Percentiles rank a stretch among this genome's conserved stretches.
These are phyloP conservation scores for Campylomormyrus numenius DNA, from an alignment of 2,113 vertebrate species.

Conservation along the genomic window DNA sequence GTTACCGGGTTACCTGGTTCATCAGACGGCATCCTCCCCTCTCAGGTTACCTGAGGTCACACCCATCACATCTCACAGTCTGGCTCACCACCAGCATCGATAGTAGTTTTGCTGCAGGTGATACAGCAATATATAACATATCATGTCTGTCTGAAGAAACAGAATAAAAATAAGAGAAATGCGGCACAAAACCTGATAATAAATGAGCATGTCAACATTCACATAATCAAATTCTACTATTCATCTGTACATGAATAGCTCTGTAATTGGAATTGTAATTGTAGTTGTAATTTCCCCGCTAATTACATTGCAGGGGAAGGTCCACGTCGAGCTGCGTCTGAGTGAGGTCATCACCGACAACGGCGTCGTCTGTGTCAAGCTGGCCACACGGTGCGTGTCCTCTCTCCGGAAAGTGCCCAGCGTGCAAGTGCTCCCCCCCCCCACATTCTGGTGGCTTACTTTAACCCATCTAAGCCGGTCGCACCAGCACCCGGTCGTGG, in stretches of 20 bases:
- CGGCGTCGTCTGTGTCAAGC: slow-evolving; percentile 84
- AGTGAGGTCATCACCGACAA: slow-evolving; percentile 96
- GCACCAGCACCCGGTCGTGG: not conserved
- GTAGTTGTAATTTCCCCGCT: slow-evolving; percentile 28
- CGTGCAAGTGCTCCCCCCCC: not conserved
- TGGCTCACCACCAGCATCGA: not conserved
- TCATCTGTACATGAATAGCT: not conserved
- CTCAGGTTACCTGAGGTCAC: slow-evolving; percentile 5
- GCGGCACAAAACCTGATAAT: not conserved
- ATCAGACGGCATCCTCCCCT: not conserved
- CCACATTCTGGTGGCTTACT: not conserved
- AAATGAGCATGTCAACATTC: not conserved
- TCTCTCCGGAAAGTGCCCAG: not conserved
- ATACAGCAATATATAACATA: not conserved
- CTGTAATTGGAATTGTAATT: not conserved
- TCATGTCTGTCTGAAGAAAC: not conserved
- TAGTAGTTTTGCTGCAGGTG: not conserved
- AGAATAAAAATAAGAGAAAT: not conserved
- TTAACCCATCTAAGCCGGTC: not conserved
- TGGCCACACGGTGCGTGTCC: slow-evolving; percentile 83
- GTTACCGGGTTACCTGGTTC: not conserved
- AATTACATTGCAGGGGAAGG: slow-evolving; percentile 76
- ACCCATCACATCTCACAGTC: not conserved
- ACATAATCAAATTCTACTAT: not conserved
- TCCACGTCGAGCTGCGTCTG: slow-evolving; percentile 88